These are phyloP conservation scores for Hyaena hyaena DNA, from an alignment of 2,113 vertebrate species.

Conservation along the genomic window DNA sequence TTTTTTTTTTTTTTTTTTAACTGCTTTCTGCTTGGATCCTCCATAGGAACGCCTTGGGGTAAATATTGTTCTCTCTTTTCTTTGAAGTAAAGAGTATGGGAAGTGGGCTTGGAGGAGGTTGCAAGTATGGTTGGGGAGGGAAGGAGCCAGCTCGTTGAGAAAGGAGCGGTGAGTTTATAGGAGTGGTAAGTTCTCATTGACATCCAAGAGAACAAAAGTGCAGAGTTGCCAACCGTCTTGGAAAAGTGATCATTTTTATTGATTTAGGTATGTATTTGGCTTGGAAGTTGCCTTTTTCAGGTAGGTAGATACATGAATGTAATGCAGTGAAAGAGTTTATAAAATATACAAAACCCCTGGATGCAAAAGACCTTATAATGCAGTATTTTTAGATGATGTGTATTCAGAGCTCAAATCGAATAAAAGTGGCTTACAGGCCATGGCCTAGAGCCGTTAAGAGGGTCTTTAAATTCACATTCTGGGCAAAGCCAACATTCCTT, in stretches of 20 bases:
- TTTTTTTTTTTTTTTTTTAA: constrained; percentile 61
- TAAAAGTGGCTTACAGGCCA: background rate
- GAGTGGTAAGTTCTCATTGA: background rate
- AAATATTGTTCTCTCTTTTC: constrained; percentile 82
- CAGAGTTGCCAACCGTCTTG: background rate
- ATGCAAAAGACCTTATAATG: background rate
- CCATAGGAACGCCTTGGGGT: constrained; percentile 90
- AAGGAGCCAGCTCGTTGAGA: background rate
- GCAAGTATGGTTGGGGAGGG: background rate
- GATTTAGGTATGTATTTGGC: background rate
- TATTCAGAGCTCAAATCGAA: background rate
- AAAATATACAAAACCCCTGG: background rate
- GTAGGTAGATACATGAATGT: background rate
- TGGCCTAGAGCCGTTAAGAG: background rate
- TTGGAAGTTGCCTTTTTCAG: background rate
- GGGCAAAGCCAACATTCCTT: background rate
- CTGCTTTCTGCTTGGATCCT: constrained; percentile 81
- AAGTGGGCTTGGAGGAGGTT: background rate
- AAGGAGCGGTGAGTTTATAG: background rate
- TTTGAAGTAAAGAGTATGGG: constrained; percentile 5
- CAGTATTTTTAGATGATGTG: background rate
- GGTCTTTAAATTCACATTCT: background rate
- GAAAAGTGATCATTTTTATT: background rate
- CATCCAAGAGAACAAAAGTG: background rate
- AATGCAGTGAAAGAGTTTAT: background rate